Base-by-base conservation (phyloP, 2,797 vertebrate genomes). In the Malurus leucopterus region DNA sequence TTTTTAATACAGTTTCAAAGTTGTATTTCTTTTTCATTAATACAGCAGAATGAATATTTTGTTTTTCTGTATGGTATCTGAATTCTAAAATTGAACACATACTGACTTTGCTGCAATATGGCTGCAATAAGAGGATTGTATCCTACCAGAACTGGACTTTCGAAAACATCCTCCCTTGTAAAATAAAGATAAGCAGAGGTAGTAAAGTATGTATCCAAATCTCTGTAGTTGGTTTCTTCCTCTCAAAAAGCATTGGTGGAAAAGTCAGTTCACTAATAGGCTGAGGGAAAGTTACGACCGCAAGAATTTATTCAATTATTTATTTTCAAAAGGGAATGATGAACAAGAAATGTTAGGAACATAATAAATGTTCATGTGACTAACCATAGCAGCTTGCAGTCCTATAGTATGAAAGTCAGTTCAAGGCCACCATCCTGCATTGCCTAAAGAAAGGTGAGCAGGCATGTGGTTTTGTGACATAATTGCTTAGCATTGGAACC, bases 401-500 rank as follows among this genome's bases (percentile, higher is more conserved):
- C 23, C 51, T 20, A 3, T 2, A 23, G 26, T 19, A 21, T 2
- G 2, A 1, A 4, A 46, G 14, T n/a, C 26, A 68, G 23, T 36
- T 21, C 41, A 59, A 63, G 41, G 29, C 21, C 4, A 2, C 41
- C 24, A 6, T 22, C 38, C 50, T 7, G 14, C 30, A 3, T 24
- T 51, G 41, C 49, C 85, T 54, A 38, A 59, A 69, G 20, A 24
- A 69, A 57, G 64, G 27, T n/a, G 75, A 64, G 15, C 8, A 54
- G 44, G 3, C 2, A 59, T 21, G 14, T 14, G 13, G 18, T 27
- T 24, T 47, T 40, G 23, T 26, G n/a, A 15, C 9, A 18, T 1
- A 22, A 29, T 44, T 29, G 23, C 2, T 5, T 26, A 44, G 21
- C 22, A 49, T 26, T 74, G 61, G 43, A 76, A 68, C 7, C 24